Evolutionary conservation across 2,113 vertebrate species (phyloP).

Genomic region (Callipepla squamata): DNA sequence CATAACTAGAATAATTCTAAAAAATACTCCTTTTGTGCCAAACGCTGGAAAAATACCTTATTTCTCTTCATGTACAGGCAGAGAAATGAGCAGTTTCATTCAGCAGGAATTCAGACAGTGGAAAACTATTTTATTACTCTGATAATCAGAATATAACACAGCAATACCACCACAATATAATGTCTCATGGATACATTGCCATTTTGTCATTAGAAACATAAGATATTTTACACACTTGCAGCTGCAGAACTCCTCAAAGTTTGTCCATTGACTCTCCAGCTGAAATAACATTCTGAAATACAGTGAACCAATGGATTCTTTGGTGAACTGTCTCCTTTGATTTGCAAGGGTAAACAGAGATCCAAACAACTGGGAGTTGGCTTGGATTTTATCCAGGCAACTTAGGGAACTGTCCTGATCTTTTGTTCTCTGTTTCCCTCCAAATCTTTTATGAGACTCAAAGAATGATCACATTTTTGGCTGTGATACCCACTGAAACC

Average conservation of each 20-base stretch:
- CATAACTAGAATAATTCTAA: constrained; percentile 14
- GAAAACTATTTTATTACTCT: not conserved
- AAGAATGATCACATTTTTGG: not conserved
- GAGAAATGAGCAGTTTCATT: not conserved
- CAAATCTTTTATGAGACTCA: not conserved
- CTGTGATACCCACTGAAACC: not conserved
- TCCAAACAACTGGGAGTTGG: not conserved
- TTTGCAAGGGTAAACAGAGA: constrained; percentile 5
- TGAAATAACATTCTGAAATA: constrained; percentile 30
- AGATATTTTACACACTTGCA: not conserved
- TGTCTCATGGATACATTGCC: not conserved
- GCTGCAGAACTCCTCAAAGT: not conserved
- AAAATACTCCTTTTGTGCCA: not conserved
- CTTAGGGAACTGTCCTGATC: not conserved
- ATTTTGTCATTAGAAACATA: not conserved
- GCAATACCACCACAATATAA: not conserved
- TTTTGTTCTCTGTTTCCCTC: not conserved
- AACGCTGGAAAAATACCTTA: not conserved
- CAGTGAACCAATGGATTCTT: not conserved
- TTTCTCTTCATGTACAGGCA: not conserved
- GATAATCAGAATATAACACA: not conserved
- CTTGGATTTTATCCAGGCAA: not conserved
- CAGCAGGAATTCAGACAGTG: not conserved
- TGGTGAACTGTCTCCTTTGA: not conserved
- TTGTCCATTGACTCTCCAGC: not conserved